A percentile compares a stretch with the other conserved stretches of the same genome.
phyloP scores from a whole-genome alignment of 2,113 vertebrate genomes.

The Hippocampus zosterae region DNA sequence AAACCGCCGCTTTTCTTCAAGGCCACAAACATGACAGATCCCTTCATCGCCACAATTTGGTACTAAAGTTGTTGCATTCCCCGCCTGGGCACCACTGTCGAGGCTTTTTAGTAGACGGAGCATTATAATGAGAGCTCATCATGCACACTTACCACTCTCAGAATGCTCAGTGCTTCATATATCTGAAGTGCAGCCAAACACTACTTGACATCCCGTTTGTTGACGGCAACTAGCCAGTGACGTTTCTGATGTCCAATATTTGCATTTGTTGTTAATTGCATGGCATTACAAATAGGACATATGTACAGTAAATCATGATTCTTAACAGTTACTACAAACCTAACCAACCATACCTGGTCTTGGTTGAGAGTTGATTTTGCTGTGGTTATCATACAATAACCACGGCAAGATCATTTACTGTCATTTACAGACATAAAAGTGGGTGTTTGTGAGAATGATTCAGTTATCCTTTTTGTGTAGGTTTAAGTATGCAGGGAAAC shows the following conservation, averaged over 20 bases:
- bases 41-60: background rate
- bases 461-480: too few relatives aligned
- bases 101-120: background rate
- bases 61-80: background rate
- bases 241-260: background rate
- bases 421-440: too few relatives aligned
- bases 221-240: background rate
- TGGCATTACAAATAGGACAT: background rate
- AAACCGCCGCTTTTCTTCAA: background rate
- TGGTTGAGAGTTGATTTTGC: background rate
- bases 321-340: too few relatives aligned
- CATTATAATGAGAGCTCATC: background rate
- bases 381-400: too few relatives aligned
- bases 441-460: too few relatives aligned
- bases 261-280: too few relatives aligned
- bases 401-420: too few relatives aligned
- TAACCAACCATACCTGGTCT: background rate
- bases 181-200: background rate
- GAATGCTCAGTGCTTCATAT: background rate
- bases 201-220: background rate
- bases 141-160: background rate
- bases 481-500: too few relatives aligned
- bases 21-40: background rate
- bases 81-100: background rate
- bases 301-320: too few relatives aligned